Evolutionary conservation across 2,113 vertebrate genomes (phyloP).

Genomic region (Microtus montanus): DNA sequence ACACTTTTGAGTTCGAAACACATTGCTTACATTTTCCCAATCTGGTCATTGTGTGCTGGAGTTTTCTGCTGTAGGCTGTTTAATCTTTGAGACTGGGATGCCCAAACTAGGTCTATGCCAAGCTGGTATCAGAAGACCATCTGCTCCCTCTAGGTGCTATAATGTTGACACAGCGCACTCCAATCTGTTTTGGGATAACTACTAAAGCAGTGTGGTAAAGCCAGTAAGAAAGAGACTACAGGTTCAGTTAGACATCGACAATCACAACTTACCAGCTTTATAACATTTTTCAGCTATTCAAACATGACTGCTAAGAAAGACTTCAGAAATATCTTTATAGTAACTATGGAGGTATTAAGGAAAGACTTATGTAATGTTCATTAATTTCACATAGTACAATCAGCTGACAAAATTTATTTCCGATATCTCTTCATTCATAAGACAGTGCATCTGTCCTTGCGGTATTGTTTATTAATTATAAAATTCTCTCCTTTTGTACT

Average conservation of each 20-base stretch:
- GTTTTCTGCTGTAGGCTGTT: slow-evolving; percentile 21
- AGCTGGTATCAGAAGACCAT: neutral
- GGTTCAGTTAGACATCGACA: slow-evolving; percentile 47
- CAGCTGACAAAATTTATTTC: slow-evolving; percentile 35
- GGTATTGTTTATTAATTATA: slow-evolving; percentile 49
- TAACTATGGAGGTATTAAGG: slow-evolving; percentile 58
- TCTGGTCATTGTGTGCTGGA: neutral
- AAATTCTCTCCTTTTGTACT: slow-evolving; percentile 55
- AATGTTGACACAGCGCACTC: neutral
- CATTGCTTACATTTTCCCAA: slow-evolving; percentile 20
- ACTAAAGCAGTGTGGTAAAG: neutral
- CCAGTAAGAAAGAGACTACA: neutral
- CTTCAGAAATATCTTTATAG: slow-evolving; percentile 51
- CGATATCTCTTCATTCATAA: neutral
- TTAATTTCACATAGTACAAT: slow-evolving; percentile 61
- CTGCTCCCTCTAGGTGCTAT: neutral
- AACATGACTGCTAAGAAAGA: slow-evolving; percentile 57
- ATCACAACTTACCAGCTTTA: slow-evolving; percentile 44
- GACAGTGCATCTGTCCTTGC: slow-evolving; percentile 46
- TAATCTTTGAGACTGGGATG: neutral
- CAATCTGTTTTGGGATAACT: neutral
- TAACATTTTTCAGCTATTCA: neutral
- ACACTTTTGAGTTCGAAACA: neutral
- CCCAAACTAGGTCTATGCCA: neutral
- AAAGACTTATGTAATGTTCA: slow-evolving; percentile 35